Conservation (phyloP, 2,888 invertebrate genomes). For the Acleris literana region DNA sequence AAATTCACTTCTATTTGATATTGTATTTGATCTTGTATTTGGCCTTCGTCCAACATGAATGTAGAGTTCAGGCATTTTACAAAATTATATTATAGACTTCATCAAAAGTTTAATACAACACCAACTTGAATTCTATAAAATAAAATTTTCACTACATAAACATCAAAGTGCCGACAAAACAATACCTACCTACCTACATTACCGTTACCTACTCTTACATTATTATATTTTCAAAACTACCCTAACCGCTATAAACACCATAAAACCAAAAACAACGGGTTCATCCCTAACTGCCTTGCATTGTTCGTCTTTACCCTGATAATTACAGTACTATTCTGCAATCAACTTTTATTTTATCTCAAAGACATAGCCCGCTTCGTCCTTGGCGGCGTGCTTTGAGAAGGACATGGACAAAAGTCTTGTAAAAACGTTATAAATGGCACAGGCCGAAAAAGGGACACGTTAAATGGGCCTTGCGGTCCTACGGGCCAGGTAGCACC, state of each 20-base stretch:
- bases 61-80: too few species aligned
- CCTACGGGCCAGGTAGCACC: conserved; percentile 58
- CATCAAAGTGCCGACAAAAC: too few species aligned
- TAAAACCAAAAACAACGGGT: conserved; percentile 21
- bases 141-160: too few species aligned
- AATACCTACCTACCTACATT: too few species aligned
- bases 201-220: too few species aligned
- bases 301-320: conserved; percentile 17
- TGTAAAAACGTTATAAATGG: conserved; percentile 68
- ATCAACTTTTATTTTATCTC: conserved; percentile 15
- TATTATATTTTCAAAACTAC: neutral
- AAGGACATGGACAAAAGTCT: conserved; percentile 57
- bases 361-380: conserved; percentile 14
- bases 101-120: too few species aligned
- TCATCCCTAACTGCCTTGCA: conserved; percentile 6
- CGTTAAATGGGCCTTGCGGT: conserved; percentile 57
- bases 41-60: too few species aligned
- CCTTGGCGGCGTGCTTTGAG: conserved; percentile 55
- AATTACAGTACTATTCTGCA: conserved; percentile 7
- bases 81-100: too few species aligned
- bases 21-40: too few species aligned
- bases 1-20: too few species aligned
- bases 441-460: conserved; percentile 59
- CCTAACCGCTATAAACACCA: conserved; percentile 27
- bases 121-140: too few species aligned